A percentile compares a stretch with the other conserved stretches of the same genome.
These are phyloP conservation scores for Neria commutata DNA, from an alignment of 2,888 invertebrate species.

Conservation along the genomic window DNA sequence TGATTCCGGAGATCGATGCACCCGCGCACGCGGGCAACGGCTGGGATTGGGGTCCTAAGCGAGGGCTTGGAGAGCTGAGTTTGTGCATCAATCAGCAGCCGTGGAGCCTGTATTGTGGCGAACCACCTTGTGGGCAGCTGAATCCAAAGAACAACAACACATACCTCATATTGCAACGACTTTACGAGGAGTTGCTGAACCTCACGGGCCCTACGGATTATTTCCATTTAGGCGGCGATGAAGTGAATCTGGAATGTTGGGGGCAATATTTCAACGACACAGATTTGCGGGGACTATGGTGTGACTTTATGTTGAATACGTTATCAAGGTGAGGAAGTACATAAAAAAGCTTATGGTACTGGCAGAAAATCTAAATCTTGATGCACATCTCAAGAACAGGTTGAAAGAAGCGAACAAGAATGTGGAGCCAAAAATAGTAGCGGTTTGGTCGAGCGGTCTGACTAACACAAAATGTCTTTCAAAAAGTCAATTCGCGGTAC, in stretches of 20 bases:
- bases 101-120: slow-evolving; percentile 81
- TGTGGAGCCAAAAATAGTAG: slow-evolving; percentile 60
- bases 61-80: slow-evolving; percentile 78
- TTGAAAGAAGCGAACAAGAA: slow-evolving; percentile 60
- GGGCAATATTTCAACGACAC: slow-evolving; percentile 75
- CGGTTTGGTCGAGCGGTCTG: slow-evolving; percentile 79
- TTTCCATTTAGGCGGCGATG: slow-evolving; percentile 76
- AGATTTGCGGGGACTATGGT: slow-evolving; percentile 79
- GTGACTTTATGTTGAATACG: slow-evolving; percentile 75
- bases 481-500: slow-evolving; percentile 69
- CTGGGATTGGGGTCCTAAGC: slow-evolving; percentile 81
- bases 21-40: slow-evolving; percentile 90
- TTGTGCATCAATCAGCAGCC: slow-evolving; percentile 82
- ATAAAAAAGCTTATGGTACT: background rate
- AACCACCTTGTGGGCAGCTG: slow-evolving; percentile 86
- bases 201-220: slow-evolving; percentile 78
- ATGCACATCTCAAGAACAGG: slow-evolving; percentile 31
- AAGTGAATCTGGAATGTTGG: slow-evolving; percentile 82
- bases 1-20: slow-evolving; percentile 88
- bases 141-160: slow-evolving; percentile 82
- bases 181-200: slow-evolving; percentile 77
- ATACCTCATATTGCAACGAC: slow-evolving; percentile 73
- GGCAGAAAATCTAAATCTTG: background rate
- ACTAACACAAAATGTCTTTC: slow-evolving; percentile 75
- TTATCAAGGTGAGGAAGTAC: slow-evolving; percentile 60